Evolutionary conservation across 2,113 vertebrate genomes (phyloP).

Genomic region (Papio anubis): DNA sequence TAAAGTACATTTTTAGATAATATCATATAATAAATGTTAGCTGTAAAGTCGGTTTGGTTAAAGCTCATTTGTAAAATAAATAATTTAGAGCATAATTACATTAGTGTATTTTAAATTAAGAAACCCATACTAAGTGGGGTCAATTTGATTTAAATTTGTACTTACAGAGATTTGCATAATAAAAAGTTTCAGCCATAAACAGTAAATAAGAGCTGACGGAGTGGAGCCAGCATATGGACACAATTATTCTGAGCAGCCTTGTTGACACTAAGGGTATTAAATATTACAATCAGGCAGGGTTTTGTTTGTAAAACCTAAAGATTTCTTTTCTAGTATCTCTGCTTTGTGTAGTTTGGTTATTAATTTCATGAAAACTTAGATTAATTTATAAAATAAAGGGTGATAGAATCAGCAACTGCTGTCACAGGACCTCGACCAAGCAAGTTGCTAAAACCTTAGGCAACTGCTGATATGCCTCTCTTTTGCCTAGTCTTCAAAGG

Average conservation of each 20-base stretch:
- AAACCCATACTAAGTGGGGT: neutral
- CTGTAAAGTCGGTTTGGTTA: neutral
- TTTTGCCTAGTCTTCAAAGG: too few species aligned
- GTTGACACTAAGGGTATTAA: neutral
- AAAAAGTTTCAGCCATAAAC: slow-evolving; percentile 34
- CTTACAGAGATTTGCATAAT: neutral
- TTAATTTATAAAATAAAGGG: neutral
- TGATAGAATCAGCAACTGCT: neutral
- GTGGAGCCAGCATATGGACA: neutral
- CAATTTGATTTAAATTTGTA: slow-evolving; percentile 47
- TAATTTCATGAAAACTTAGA: neutral
- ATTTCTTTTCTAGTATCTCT: neutral
- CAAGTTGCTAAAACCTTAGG: neutral
- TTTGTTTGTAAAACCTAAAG: neutral
- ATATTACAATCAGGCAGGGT: neutral
- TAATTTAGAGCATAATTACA: neutral
- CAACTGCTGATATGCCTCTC: neutral
- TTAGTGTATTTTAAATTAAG: slow-evolving; percentile 22
- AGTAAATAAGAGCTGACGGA: neutral
- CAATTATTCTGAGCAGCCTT: neutral
- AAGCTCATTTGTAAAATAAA: slow-evolving; percentile 17
- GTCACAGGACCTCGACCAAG: too few species aligned
- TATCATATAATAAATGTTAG: neutral
- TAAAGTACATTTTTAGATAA: neutral
- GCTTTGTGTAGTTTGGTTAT: neutral